These are phyloP conservation scores for Lonchura striata DNA, from an alignment of 2,113 vertebrate genomes.

Conservation along the genomic window DNA sequence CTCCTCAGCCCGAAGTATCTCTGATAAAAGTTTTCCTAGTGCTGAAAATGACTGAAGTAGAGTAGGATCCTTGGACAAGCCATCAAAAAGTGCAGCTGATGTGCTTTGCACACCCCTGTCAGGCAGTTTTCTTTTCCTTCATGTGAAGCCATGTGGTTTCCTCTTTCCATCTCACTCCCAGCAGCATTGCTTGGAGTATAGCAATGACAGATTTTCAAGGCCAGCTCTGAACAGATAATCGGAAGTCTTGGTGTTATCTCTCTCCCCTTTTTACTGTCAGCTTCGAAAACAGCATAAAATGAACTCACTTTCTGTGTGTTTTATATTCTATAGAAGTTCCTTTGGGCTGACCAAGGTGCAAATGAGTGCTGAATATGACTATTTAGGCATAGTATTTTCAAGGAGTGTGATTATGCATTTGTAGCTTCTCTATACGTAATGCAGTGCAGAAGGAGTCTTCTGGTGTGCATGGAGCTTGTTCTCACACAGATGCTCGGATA, in stretches of 20 bases:
- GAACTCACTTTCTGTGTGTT: background rate
- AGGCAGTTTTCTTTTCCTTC: background rate
- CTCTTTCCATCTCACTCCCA: background rate
- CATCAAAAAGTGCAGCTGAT: background rate
- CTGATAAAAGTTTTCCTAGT: background rate
- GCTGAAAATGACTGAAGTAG: background rate
- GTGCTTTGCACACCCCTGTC: background rate
- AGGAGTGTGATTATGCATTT: background rate
- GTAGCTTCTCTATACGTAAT: background rate
- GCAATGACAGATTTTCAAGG: background rate
- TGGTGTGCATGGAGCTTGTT: background rate
- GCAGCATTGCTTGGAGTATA: background rate
- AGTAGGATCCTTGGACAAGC: background rate
- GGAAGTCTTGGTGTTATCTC: background rate
- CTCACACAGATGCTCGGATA: accelerated
- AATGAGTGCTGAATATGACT: background rate
- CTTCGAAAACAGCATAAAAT: background rate
- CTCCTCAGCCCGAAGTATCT: background rate
- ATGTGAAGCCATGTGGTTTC: accelerated
- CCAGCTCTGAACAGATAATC: background rate
- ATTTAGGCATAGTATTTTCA: background rate
- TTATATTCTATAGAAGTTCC: background rate
- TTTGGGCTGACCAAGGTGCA: background rate
- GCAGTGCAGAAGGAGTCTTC: background rate
- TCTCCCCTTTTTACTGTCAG: background rate